A percentile compares a stretch with the other conserved stretches of the same genome.
Evolutionary conservation across 2,113 vertebrate genomes (phyloP).

Genomic region (Pristiophorus japonicus): DNA sequence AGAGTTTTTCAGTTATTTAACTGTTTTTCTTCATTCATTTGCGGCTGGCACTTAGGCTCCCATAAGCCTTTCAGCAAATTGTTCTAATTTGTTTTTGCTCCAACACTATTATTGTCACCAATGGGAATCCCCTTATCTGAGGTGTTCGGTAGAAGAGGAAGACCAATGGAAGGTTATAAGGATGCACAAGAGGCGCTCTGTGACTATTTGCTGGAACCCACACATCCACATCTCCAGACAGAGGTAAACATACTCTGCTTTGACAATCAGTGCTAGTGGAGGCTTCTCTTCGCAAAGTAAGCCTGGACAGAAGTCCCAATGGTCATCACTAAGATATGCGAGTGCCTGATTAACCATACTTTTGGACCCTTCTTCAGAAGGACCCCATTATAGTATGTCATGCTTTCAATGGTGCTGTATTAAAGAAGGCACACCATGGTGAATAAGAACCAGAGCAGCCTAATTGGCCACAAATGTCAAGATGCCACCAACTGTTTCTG

Average conservation of each 20-base stretch:
- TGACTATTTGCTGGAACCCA: not conserved
- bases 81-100: not conserved
- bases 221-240: not conserved
- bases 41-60: not conserved
- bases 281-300: not conserved
- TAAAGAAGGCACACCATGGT: not conserved
- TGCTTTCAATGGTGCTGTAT: not conserved
- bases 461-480: not conserved
- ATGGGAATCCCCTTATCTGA: not conserved
- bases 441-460: not conserved
- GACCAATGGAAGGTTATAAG: not conserved
- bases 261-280: not conserved
- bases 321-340: not conserved
- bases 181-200: not conserved
- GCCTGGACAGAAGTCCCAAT: not conserved
- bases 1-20: not conserved
- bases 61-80: not conserved
- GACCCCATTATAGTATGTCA: not conserved
- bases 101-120: not conserved
- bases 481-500: not conserved
- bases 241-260: not conserved
- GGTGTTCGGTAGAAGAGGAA: not conserved
- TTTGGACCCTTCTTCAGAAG: not conserved
- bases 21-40: not conserved
- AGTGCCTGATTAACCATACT: not conserved